phyloP scores from a whole-genome alignment of 2,797 vertebrate species.

The Spondyliosoma cantharus region DNA sequence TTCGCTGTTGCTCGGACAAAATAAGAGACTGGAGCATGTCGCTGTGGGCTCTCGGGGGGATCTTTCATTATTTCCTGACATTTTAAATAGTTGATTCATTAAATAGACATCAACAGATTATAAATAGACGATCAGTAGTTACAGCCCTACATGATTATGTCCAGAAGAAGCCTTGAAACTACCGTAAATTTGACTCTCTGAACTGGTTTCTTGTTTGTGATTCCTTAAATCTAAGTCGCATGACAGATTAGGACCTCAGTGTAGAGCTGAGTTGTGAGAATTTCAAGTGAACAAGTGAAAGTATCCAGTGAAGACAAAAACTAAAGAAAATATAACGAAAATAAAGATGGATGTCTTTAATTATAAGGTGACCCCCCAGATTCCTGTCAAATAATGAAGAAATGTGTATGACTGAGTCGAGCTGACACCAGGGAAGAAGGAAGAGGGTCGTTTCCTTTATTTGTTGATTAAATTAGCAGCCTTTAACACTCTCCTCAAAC shows the following conservation, averaged over 20 bases:
- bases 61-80: background rate
- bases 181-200: background rate
- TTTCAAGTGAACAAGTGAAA: background rate
- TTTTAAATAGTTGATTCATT: background rate
- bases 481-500: constrained; percentile 40
- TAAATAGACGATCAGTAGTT: background rate
- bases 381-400: constrained; percentile 1
- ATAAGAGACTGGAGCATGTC: background rate
- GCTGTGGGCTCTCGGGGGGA: background rate
- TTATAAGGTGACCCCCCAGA: background rate
- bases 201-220: background rate
- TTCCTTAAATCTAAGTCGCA: background rate
- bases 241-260: background rate
- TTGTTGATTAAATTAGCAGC: constrained; percentile 48
- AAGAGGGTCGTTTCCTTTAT: constrained; percentile 21
- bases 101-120: background rate
- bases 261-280: background rate
- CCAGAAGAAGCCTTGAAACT: background rate
- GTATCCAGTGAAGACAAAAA: background rate
- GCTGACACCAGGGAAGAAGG: constrained; percentile 3
- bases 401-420: background rate
- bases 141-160: background rate
- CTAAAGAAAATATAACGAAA: background rate
- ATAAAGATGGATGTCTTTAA: background rate
- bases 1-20: too few relatives aligned